Evolutionary conservation across 2,113 vertebrate genomes (phyloP).

Genomic region (Caretta caretta): DNA sequence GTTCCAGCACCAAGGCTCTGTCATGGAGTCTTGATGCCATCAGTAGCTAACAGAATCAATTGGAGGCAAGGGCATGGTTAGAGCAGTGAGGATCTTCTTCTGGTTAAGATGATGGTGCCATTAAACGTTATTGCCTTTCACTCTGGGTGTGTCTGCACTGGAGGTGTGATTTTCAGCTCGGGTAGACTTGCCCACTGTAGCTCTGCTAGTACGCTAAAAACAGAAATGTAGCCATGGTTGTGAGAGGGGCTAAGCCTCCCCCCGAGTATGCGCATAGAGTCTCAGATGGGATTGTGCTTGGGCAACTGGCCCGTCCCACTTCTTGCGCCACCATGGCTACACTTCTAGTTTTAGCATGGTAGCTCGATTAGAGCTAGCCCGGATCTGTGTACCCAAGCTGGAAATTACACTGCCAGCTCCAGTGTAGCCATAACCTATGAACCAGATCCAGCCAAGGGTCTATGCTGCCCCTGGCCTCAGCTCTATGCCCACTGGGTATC

Average conservation of each 20-base stretch:
- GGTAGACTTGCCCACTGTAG: not conserved
- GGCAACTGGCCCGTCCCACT: not conserved
- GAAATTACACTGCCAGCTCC: not conserved
- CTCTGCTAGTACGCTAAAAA: not conserved
- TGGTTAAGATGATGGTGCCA: not conserved
- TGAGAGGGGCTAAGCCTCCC: not conserved
- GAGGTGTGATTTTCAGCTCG: not conserved
- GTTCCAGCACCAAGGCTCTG: not conserved
- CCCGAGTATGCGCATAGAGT: not conserved
- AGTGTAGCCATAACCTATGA: not conserved
- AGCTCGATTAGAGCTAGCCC: too few relatives aligned
- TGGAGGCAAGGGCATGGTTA: constrained; percentile 25
- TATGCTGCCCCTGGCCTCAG: not conserved
- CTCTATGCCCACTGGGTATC: not conserved
- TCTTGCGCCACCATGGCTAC: not conserved
- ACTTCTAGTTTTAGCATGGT: not conserved
- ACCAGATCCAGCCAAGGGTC: not conserved
- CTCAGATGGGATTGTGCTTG: not conserved
- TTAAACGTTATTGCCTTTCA: not conserved
- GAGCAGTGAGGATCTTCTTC: not conserved
- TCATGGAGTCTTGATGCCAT: not conserved
- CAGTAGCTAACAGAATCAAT: not conserved
- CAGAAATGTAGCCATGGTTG: not conserved
- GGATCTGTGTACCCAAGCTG: not conserved
- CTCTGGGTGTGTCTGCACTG: not conserved